A percentile compares a stretch with the other conserved stretches of the same genome.
Conservation (phyloP, 2,113 vertebrate genomes). For the Neodontobutis hainanensis region DNA sequence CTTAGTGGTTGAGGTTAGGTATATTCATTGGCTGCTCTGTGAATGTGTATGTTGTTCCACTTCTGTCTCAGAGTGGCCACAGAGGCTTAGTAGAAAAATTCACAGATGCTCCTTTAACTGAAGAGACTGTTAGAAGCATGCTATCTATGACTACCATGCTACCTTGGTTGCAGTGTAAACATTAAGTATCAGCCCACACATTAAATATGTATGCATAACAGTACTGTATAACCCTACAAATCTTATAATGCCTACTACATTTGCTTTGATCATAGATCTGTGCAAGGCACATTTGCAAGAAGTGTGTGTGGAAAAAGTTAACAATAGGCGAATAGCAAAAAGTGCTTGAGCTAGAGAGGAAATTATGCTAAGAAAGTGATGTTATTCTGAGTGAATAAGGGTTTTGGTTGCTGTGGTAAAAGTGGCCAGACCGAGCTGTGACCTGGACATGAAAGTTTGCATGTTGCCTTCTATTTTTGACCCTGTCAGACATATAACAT, state of each 20-base stretch:
- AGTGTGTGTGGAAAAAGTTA: slow-evolving; percentile 21
- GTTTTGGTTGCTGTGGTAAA: slow-evolving; percentile 23
- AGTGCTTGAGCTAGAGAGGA: neutral
- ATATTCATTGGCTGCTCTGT: slow-evolving; percentile 43
- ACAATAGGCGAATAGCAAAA: slow-evolving; percentile 2
- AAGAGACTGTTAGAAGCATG: slow-evolving; percentile 40
- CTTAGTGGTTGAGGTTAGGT: slow-evolving; percentile 50
- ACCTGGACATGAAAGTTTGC: slow-evolving; percentile 25
- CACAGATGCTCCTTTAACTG: slow-evolving; percentile 54
- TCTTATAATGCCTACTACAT: neutral
- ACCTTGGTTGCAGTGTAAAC: slow-evolving; percentile 7
- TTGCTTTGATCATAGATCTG: slow-evolving; percentile 18
- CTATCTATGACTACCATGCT: slow-evolving; percentile 12
- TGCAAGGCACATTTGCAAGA: slow-evolving; percentile 5
- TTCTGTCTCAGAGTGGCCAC: slow-evolving; percentile 49
- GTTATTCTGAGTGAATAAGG: slow-evolving; percentile 9
- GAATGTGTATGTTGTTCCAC: slow-evolving; percentile 29
- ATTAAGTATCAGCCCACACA: slow-evolving; percentile 12
- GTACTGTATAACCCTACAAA: neutral
- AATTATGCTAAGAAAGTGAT: slow-evolving; percentile 3
- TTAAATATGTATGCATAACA: neutral
- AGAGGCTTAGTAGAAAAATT: slow-evolving; percentile 46
- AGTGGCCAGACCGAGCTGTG: slow-evolving; percentile 9
- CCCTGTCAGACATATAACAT: neutral
- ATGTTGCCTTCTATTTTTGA: slow-evolving; percentile 23